Percentiles rank a stretch among this genome's conserved stretches.
Evolutionary conservation across 2,797 vertebrate genomes (phyloP).

Genomic region (Tragelaphus oryx): DNA sequence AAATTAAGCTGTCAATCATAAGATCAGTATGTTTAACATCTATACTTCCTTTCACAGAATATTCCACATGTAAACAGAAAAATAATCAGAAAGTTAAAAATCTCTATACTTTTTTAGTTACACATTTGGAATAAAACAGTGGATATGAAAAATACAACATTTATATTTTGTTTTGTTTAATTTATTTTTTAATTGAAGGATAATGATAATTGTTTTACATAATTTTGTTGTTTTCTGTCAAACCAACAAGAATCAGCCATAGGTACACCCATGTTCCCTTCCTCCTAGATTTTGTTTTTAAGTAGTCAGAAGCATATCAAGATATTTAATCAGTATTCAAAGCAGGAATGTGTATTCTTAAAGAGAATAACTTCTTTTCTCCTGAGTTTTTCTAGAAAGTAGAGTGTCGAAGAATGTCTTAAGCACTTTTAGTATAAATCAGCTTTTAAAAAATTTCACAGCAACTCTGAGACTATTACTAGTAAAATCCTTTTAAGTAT

Average conservation of each 20-base stretch:
- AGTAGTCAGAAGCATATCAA: neutral
- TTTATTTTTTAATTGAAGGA: neutral
- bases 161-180: neutral
- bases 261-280: neutral
- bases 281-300: neutral
- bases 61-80: neutral
- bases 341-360: neutral
- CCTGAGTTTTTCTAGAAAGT: neutral
- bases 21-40: neutral
- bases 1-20: neutral
- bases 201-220: neutral
- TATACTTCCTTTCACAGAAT: neutral
- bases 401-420: neutral
- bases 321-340: neutral
- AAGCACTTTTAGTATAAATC: neutral
- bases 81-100: neutral
- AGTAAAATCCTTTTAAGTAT: neutral
- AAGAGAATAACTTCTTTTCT: neutral
- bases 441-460: neutral
- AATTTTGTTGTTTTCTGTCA: neutral
- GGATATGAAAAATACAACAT: neutral
- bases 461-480: neutral
- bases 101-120: neutral
- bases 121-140: neutral
- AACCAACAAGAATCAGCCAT: neutral